phyloP scores from a whole-genome alignment of 2,797 vertebrate genomes.

The Nyctalus aviator region DNA sequence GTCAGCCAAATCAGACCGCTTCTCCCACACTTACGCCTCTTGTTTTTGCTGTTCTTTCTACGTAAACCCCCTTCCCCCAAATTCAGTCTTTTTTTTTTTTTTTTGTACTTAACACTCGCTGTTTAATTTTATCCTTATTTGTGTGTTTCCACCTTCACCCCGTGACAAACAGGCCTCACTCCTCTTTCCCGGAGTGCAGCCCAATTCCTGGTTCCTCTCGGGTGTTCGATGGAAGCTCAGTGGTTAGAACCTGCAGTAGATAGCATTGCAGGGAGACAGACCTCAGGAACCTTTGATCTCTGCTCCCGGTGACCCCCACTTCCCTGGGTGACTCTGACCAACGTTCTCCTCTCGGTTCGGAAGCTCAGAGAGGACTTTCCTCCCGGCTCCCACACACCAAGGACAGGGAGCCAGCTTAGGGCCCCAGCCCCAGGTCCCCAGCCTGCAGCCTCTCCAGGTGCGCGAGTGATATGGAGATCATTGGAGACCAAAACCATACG shows the following conservation, averaged over 20 bases:
- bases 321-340: background rate
- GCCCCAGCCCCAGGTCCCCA: background rate
- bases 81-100: background rate
- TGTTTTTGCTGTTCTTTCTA: background rate
- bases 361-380: background rate
- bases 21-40: background rate
- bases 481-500: conserved; percentile 43
- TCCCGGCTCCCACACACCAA: background rate
- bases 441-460: background rate
- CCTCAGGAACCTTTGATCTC: conserved; percentile 23
- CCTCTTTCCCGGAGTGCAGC: background rate
- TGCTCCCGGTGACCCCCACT: background rate
- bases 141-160: background rate
- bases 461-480: conserved; percentile 14
- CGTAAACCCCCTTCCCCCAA: background rate
- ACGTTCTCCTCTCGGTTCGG: background rate
- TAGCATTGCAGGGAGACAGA: background rate
- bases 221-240: background rate
- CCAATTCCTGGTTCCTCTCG: background rate
- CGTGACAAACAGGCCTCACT: background rate
- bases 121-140: background rate
- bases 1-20: background rate
- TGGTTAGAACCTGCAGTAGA: background rate
- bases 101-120: background rate
- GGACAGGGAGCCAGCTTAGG: background rate